Conservation (phyloP, 2,888 invertebrate genomes). For the Synanthedon andrenaeformis region DNA sequence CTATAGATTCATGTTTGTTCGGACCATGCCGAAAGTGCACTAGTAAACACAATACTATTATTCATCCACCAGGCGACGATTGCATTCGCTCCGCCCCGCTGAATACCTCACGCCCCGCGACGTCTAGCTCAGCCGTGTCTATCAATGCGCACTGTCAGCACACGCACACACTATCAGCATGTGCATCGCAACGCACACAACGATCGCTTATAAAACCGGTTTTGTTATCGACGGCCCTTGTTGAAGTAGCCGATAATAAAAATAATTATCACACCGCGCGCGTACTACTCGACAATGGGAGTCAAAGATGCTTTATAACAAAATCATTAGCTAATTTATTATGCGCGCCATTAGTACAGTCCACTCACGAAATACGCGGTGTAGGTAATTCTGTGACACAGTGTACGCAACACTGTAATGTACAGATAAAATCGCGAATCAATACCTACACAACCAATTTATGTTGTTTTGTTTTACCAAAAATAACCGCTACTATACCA, state of each 20-base stretch:
- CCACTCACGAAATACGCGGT: not conserved
- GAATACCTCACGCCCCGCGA: too few species aligned
- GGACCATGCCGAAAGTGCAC: slow-evolving; percentile 3
- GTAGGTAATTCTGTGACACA: too few species aligned
- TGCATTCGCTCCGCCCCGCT: not conserved
- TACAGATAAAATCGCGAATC: slow-evolving; percentile 1
- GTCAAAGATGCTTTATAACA: slow-evolving; percentile 1
- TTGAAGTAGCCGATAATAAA: not conserved
- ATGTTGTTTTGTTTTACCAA: slow-evolving; percentile 4
- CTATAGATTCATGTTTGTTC: slow-evolving; percentile 1
- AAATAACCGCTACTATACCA: slow-evolving; percentile 4
- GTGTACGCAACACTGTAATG: not conserved
- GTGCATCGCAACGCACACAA: not conserved
- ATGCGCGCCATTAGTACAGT: not conserved
- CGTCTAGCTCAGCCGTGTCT: too few species aligned
- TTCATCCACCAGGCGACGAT: not conserved
- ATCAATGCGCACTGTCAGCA: not conserved
- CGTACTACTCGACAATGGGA: not conserved
- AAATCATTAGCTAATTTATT: not conserved
- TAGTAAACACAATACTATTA: slow-evolving; percentile 5
- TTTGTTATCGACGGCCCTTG: not conserved
- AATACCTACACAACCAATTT: not conserved
- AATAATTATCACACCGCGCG: not conserved
- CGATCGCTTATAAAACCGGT: not conserved
- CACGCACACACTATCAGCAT: not conserved